Percentiles rank a stretch among this genome's conserved stretches.
phyloP scores from a whole-genome alignment of 2,113 vertebrate genomes.

The Agelaius phoeniceus region DNA sequence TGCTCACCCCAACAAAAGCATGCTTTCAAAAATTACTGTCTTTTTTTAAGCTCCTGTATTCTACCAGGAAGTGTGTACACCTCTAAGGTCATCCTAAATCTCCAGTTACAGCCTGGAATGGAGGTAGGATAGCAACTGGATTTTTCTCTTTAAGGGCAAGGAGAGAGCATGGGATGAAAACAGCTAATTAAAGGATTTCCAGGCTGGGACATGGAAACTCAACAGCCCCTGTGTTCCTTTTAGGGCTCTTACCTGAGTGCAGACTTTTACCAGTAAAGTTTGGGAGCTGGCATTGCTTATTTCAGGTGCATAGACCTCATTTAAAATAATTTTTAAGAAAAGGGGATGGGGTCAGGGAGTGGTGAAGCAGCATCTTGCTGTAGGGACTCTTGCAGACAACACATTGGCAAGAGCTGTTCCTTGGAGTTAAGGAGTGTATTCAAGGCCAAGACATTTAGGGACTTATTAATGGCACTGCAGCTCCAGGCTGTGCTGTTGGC shows the following conservation, averaged over 20 bases:
- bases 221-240: not conserved
- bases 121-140: not conserved
- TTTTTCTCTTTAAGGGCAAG: not conserved
- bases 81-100: not conserved
- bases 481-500: not conserved
- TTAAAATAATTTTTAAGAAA: not conserved
- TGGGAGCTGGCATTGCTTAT: not conserved
- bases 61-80: not conserved
- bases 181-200: not conserved
- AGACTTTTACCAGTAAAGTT: accelerated
- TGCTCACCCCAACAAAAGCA: accelerated
- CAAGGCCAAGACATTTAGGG: not conserved
- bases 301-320: not conserved
- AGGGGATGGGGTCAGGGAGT: accelerated
- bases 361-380: not conserved
- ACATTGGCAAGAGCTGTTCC: not conserved
- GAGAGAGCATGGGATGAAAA: not conserved
- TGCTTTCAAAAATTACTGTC: not conserved
- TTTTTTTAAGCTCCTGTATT: not conserved
- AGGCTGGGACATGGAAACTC: not conserved
- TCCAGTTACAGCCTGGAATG: not conserved
- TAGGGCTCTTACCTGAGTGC: not conserved
- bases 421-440: not conserved
- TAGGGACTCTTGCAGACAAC: not conserved
- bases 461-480: not conserved